phyloP scores from a whole-genome alignment of 2,797 vertebrate species.

The Holocentrus rufus region DNA sequence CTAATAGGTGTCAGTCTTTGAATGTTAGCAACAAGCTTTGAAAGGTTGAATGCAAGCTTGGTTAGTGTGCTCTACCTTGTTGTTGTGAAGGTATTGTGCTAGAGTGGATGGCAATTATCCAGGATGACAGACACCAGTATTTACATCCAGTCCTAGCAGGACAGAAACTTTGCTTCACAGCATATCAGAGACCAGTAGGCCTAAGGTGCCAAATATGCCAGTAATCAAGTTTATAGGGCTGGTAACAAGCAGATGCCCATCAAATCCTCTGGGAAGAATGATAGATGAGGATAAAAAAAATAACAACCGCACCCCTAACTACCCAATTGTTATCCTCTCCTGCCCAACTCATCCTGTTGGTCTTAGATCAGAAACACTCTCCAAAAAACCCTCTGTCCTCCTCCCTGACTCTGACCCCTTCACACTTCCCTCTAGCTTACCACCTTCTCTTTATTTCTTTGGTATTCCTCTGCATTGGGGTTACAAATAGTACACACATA shows the following conservation, averaged over 20 bases:
- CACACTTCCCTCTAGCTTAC: conserved; percentile 12
- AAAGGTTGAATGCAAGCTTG: conserved; percentile 21
- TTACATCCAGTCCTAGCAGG: conserved; percentile 25
- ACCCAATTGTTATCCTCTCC: not conserved
- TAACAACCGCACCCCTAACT: not conserved
- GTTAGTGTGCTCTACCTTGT: conserved; percentile 39
- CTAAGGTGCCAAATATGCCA: conserved; percentile 53
- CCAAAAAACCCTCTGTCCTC: conserved; percentile 54
- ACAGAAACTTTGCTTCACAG: conserved; percentile 23
- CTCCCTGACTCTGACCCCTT: conserved; percentile 29
- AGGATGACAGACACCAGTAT: conserved; percentile 45
- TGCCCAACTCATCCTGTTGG: not conserved
- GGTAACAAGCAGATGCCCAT: conserved; percentile 72
- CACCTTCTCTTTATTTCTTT: conserved; percentile 36
- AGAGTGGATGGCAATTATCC: conserved; percentile 65
- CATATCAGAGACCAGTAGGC: conserved; percentile 41
- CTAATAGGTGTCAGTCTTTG: conserved; percentile 64
- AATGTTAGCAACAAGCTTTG: conserved; percentile 26
- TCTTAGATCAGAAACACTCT: conserved; percentile 50
- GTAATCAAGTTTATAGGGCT: conserved; percentile 65
- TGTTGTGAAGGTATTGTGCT: conserved; percentile 66
- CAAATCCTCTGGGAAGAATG: conserved; percentile 58
- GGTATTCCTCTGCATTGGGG: conserved; percentile 32
- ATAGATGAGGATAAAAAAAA: conserved; percentile 51
- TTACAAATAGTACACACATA: too few relatives aligned